A percentile compares a stretch with the other conserved stretches of the same genome.
phyloP scores from a whole-genome alignment of 1,140 invertebrate species.

The Plectus sambesii region DNA sequence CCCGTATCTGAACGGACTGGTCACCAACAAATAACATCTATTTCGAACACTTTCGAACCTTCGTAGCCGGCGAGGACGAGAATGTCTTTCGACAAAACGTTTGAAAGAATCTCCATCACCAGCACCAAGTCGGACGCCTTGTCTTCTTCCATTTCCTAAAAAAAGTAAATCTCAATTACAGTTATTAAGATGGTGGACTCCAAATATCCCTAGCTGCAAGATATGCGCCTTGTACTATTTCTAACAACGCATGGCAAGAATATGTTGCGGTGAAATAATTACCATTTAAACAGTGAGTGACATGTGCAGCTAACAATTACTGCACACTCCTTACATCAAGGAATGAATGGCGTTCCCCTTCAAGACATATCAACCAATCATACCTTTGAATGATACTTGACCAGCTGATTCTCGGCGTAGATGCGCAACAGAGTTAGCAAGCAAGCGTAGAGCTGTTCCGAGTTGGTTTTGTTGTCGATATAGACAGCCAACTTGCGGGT shows the following conservation, averaged over 20 bases:
- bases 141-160: conserved; percentile 17
- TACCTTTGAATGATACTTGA: not conserved
- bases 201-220: too few species aligned
- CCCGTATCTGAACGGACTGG: not conserved
- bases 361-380: not conserved
- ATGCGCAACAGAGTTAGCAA: conserved; percentile 6
- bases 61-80: not conserved
- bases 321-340: conserved; percentile 1
- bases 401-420: conserved; percentile 7
- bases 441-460: not conserved
- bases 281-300: conserved; percentile 5
- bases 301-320: conserved; percentile 10
- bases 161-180: too few species aligned
- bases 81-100: conserved; percentile 23
- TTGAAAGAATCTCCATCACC: conserved; percentile 21
- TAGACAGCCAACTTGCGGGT: not conserved
- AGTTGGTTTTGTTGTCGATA: not conserved
- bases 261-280: conserved; percentile 5
- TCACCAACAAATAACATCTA: conserved; percentile 2
- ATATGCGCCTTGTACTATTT: conserved; percentile 9
- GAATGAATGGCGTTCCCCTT: not conserved
- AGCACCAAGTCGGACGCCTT: conserved; percentile 18
- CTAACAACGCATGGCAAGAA: conserved; percentile 5
- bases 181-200: too few species aligned
- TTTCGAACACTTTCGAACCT: conserved; percentile 1